These are phyloP conservation scores for Delia radicum DNA, from an alignment of 1,140 invertebrate species.

Conservation along the genomic window DNA sequence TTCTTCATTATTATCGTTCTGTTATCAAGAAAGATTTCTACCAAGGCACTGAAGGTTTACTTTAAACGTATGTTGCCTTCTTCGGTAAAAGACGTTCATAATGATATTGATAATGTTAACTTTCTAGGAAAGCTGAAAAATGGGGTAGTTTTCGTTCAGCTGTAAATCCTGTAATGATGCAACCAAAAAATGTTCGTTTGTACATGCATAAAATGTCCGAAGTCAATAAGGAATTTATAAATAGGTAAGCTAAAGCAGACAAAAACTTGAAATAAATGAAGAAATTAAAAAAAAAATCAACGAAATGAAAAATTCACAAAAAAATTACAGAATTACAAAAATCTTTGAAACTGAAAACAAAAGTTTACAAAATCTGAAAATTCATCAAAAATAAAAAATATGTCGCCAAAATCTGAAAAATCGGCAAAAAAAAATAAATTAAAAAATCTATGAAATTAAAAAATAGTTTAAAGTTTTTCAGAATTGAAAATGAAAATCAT, in stretches of 20 bases:
- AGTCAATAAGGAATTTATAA: slow-evolving; percentile 24
- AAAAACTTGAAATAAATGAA: too few species aligned
- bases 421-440: too few species aligned
- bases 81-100: slow-evolving; percentile 61
- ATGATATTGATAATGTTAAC: slow-evolving; percentile 50
- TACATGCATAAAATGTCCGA: slow-evolving; percentile 33
- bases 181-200: slow-evolving; percentile 43
- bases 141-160: slow-evolving; percentile 45
- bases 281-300: too few species aligned
- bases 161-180: slow-evolving; percentile 46
- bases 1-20: slow-evolving; percentile 30
- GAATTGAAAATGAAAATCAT: too few species aligned
- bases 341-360: too few species aligned
- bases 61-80: slow-evolving; percentile 43
- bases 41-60: slow-evolving; percentile 22
- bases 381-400: too few species aligned
- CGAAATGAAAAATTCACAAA: too few species aligned
- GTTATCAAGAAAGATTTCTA: slow-evolving; percentile 26
- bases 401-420: too few species aligned
- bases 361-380: too few species aligned
- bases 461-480: too few species aligned
- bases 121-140: slow-evolving; percentile 45
- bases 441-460: too few species aligned
- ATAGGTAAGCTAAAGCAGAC: slow-evolving; percentile 52
- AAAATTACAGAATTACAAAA: too few species aligned